phyloP scores from a whole-genome alignment of 2,113 vertebrate species.

The Aix galericulata region DNA sequence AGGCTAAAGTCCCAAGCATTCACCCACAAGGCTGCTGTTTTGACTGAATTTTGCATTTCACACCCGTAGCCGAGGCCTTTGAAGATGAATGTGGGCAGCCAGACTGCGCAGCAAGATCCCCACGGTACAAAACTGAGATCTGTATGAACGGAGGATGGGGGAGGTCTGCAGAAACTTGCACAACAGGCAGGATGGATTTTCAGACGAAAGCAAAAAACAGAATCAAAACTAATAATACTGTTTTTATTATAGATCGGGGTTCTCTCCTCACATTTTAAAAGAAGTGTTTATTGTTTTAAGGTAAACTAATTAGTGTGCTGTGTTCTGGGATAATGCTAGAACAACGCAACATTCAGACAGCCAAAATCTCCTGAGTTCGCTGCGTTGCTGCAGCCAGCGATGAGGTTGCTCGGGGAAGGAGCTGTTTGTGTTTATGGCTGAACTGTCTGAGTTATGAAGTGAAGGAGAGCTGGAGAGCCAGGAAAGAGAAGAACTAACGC shows the following conservation, averaged over 20 bases:
- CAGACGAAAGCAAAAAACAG: neutral
- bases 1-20: neutral
- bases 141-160: neutral
- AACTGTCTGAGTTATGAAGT: neutral
- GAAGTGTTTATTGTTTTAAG: neutral
- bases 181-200: conserved; percentile 8
- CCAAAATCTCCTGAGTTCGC: neutral
- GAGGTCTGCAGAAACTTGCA: neutral
- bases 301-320: neutral
- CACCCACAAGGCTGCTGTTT: neutral
- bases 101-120: neutral
- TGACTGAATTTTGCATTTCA: neutral
- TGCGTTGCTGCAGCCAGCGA: neutral
- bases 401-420: conserved; percentile 6
- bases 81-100: neutral
- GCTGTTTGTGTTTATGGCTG: neutral
- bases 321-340: neutral
- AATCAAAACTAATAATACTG: neutral
- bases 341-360: neutral
- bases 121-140: neutral
- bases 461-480: neutral
- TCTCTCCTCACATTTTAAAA: neutral
- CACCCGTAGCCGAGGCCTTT: neutral
- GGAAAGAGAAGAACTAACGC: neutral
- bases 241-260: neutral